Percentiles rank a stretch among this genome's conserved stretches.
Conservation (phyloP, 2,888 invertebrate genomes). For the Miltochrista miniata region DNA sequence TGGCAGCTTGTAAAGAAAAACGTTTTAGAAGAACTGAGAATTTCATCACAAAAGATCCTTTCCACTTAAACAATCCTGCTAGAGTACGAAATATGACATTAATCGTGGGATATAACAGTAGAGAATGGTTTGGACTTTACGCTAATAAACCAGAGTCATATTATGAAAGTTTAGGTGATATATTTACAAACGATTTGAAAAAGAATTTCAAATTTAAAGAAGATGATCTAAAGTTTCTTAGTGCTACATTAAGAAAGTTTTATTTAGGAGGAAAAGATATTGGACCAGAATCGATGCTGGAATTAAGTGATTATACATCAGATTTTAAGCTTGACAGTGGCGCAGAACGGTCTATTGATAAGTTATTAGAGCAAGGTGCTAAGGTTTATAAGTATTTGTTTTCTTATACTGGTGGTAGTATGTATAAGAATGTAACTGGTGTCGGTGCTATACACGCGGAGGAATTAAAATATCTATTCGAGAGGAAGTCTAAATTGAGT, state of each 20-base stretch:
- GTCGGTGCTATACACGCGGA: constrained; percentile 49
- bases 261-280: constrained; percentile 43
- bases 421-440: constrained; percentile 37
- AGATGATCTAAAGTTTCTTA: constrained; percentile 27
- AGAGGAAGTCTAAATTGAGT: constrained; percentile 11
- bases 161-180: constrained; percentile 17
- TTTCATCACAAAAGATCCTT: constrained; percentile 38
- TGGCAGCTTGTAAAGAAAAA: constrained; percentile 50
- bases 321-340: constrained; percentile 46
- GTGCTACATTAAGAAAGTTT: constrained; percentile 33
- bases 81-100: constrained; percentile 39
- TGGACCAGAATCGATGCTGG: constrained; percentile 37
- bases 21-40: constrained; percentile 35
- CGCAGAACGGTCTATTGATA: constrained; percentile 43
- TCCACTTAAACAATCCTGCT: constrained; percentile 31
- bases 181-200: constrained; percentile 19
- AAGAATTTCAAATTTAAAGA: constrained; percentile 8
- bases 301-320: constrained; percentile 43
- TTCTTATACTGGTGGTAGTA: constrained; percentile 46
- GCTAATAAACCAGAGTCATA: constrained; percentile 32
- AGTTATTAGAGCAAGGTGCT: constrained; percentile 40
- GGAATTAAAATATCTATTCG: constrained; percentile 48
- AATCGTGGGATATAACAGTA: constrained; percentile 52
- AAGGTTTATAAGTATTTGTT: constrained; percentile 48
- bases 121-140: constrained; percentile 44